These are phyloP conservation scores for Perognathus longimembris DNA, from an alignment of 2,113 vertebrate genomes.

Conservation along the genomic window DNA sequence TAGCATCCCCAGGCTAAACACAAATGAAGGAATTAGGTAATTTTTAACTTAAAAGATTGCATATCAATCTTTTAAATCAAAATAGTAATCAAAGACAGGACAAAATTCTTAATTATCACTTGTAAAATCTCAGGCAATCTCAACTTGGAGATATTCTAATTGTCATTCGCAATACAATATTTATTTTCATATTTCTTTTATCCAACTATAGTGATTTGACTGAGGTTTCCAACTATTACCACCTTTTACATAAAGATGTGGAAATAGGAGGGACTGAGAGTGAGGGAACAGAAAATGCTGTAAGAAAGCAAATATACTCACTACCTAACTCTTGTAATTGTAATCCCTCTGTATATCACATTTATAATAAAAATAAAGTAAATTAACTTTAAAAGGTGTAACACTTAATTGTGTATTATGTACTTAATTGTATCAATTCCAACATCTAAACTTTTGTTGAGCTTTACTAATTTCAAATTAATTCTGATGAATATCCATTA, in stretches of 20 bases:
- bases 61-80: conserved; percentile 39
- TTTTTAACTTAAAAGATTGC: conserved; percentile 45
- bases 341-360: too few species aligned
- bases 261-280: too few species aligned
- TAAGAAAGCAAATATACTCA: too few species aligned
- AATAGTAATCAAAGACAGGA: neutral
- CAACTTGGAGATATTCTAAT: neutral
- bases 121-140: neutral
- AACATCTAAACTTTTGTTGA: neutral
- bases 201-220: conserved; percentile 1
- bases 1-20: neutral
- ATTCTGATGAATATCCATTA: conserved; percentile 44
- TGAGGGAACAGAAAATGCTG: too few species aligned
- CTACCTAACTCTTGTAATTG: too few species aligned
- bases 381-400: too few species aligned
- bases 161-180: conserved; percentile 10
- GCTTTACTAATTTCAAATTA: neutral
- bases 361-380: too few species aligned
- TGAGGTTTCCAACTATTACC: neutral
- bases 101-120: neutral
- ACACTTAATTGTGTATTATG: neutral
- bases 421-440: conserved; percentile 26
- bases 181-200: conserved; percentile 43
- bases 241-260: neutral
- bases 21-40: neutral